phyloP scores from a whole-genome alignment of 2,113 vertebrate genomes.

The Anarrhichthys ocellatus region DNA sequence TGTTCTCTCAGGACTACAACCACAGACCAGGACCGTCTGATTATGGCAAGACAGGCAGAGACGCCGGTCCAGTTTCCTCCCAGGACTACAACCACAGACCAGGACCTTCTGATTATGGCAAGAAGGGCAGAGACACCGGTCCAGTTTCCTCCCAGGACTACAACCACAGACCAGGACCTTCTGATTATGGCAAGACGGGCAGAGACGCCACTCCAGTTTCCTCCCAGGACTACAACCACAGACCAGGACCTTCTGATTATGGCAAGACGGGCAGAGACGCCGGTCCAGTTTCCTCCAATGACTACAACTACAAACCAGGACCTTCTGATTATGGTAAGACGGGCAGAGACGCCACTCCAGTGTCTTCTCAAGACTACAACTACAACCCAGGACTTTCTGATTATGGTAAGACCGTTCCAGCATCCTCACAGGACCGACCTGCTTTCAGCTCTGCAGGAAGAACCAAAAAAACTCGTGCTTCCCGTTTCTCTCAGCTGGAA shows the following conservation, averaged over 20 bases:
- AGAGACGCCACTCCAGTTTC: neutral
- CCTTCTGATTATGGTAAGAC: slow-evolving; percentile 16
- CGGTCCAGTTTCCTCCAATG: neutral
- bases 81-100: neutral
- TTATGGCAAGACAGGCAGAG: neutral
- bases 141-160: slow-evolving; percentile 15
- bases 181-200: neutral
- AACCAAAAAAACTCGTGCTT: neutral
- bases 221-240: neutral
- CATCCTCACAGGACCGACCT: slow-evolving; percentile 2
- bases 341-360: neutral
- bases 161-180: neutral
- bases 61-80: neutral
- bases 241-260: neutral
- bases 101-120: neutral
- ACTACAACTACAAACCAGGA: slow-evolving; percentile 40
- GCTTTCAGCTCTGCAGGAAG: slow-evolving; percentile 25
- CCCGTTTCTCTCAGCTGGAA: slow-evolving; percentile 8
- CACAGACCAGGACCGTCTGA: neutral
- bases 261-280: neutral
- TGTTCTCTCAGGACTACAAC: slow-evolving; percentile 11
- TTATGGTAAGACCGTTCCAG: neutral
- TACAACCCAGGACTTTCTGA: neutral
- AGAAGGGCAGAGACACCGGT: neutral
- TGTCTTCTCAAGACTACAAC: neutral